Evolutionary conservation across 1,140 invertebrate species (phyloP).

Genomic region (Brevipalpus yothersi): DNA sequence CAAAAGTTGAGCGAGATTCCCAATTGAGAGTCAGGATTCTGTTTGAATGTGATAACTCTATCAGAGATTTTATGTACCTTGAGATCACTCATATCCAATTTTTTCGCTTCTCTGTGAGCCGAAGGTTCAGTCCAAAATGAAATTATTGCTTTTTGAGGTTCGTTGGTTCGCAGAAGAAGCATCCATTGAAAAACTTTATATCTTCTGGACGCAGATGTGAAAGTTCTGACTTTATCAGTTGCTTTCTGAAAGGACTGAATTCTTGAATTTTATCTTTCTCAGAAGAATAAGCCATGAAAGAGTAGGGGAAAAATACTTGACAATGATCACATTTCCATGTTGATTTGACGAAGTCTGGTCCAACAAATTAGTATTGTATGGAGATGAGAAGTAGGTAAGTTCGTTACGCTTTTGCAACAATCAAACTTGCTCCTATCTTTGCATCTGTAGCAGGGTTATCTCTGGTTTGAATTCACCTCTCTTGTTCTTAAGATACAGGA

Average conservation of each 20-base stretch:
- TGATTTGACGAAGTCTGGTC: constrained; percentile 41
- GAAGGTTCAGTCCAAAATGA: constrained; percentile 39
- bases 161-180: constrained; percentile 19
- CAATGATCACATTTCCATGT: constrained; percentile 55
- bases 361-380: constrained; percentile 20
- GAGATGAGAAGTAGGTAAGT: constrained; percentile 30
- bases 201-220: constrained; percentile 36
- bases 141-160: constrained; percentile 22
- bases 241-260: constrained; percentile 4
- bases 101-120: no score
- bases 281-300: constrained; percentile 13
- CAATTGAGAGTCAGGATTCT: not conserved
- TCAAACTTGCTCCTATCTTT: constrained; percentile 34
- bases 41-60: not conserved
- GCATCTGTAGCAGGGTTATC: constrained; percentile 41
- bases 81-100: not conserved
- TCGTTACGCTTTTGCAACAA: constrained; percentile 62
- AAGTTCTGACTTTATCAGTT: constrained; percentile 25
- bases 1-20: no score
- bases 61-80: not conserved
- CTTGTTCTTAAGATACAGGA: constrained; percentile 51
- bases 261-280: not conserved
- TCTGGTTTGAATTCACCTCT: no score
- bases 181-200: constrained; percentile 61
- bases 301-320: constrained; percentile 47